phyloP scores from a whole-genome alignment of 2,888 invertebrate species.

The Nephrotoma appendiculata region DNA sequence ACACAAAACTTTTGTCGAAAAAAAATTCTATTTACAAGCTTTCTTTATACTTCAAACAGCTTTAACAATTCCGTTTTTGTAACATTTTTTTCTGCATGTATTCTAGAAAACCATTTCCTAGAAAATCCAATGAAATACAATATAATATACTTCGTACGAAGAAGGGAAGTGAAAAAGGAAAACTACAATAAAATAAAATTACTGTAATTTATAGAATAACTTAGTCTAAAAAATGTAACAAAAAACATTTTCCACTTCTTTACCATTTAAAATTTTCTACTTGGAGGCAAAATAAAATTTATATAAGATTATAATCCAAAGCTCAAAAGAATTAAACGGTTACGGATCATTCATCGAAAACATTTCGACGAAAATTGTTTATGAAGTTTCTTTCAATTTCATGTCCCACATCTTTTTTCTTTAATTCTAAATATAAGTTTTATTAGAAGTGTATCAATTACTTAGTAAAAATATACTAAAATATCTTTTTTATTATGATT shows the following conservation, averaged over 20 bases:
- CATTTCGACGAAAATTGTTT: background rate
- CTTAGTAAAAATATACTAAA: background rate
- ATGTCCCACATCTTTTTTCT: background rate
- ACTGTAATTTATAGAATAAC: background rate
- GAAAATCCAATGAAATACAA: background rate
- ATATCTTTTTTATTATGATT: background rate
- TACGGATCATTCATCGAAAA: background rate
- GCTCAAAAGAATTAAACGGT: background rate
- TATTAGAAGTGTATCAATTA: background rate
- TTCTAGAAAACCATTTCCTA: background rate
- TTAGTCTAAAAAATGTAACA: background rate
- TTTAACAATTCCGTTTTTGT: background rate
- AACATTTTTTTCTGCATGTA: background rate
- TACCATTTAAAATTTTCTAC: background rate
- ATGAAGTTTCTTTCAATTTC: no score
- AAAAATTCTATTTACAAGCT: background rate
- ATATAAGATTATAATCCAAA: background rate
- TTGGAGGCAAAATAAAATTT: background rate
- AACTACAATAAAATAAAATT: background rate
- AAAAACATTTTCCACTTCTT: background rate
- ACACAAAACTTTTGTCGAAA: background rate
- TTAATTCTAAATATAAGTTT: background rate
- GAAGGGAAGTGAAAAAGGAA: background rate
- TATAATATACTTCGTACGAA: background rate
- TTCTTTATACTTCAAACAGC: background rate